Conservation (phyloP, 1,140 invertebrate species). For the Grapholita molesta region DNA sequence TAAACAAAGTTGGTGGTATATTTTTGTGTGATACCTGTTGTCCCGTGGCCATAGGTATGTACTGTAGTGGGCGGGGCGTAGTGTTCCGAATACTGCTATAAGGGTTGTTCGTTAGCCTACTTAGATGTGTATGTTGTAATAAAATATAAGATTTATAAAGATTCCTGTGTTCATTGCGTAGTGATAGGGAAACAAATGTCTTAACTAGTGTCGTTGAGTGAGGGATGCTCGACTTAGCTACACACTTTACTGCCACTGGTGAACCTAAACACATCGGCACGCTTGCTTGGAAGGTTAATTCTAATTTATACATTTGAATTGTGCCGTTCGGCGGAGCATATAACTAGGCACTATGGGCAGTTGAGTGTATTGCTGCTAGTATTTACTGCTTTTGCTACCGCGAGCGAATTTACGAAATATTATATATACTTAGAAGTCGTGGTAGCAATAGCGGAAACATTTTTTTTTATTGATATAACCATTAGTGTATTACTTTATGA, state of each 20-base stretch:
- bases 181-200: constrained; percentile 30
- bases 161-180: constrained; percentile 66
- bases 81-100: not conserved
- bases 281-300: no score
- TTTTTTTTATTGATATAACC: constrained; percentile 33
- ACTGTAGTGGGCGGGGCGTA: not conserved
- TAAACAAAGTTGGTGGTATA: not conserved
- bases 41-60: constrained; percentile 13
- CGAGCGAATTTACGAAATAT: constrained; percentile 18
- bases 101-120: constrained; percentile 33
- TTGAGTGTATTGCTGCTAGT: constrained; percentile 21
- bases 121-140: constrained; percentile 27
- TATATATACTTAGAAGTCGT: constrained; percentile 18
- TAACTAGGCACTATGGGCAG: no score
- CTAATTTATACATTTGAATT: no score
- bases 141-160: constrained; percentile 42
- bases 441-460: constrained; percentile 30
- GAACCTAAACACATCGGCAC: not conserved
- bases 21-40: constrained; percentile 1
- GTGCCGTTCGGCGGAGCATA: no score
- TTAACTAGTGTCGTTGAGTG: constrained; percentile 24
- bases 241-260: not conserved
- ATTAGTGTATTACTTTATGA: constrained; percentile 30
- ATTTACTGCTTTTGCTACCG: constrained; percentile 29
- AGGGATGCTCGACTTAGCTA: not conserved